phyloP scores from a whole-genome alignment of 2,888 invertebrate species.

The Antheraea assamensis region DNA sequence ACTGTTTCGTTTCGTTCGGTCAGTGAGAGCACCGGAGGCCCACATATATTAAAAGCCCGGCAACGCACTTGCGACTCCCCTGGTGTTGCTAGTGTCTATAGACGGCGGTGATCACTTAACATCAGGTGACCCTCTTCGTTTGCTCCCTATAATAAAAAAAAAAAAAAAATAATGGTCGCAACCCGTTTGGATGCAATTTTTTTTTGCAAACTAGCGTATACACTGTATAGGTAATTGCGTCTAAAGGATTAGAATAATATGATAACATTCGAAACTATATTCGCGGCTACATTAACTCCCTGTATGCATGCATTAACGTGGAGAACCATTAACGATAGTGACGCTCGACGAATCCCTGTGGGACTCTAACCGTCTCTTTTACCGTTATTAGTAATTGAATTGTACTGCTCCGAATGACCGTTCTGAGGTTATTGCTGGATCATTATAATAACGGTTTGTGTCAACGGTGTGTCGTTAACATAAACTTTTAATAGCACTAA shows the following conservation, averaged over 20 bases:
- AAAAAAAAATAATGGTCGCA: too few relatives aligned
- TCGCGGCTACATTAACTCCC: not conserved
- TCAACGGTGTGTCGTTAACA: not conserved
- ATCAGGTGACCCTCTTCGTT: too few relatives aligned
- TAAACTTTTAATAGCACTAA: not conserved
- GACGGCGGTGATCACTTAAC: too few relatives aligned
- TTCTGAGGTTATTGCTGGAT: not conserved
- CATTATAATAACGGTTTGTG: slow-evolving; percentile 8
- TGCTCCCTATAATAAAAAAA: too few relatives aligned
- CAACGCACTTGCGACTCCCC: too few relatives aligned
- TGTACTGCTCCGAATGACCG: slow-evolving; percentile 24
- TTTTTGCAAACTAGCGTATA: not conserved
- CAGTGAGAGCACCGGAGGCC: too few relatives aligned
- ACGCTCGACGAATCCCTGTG: slow-evolving; percentile 45
- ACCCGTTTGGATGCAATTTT: not conserved
- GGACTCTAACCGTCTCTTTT: slow-evolving; percentile 49
- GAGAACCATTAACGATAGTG: slow-evolving; percentile 33
- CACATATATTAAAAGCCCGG: too few relatives aligned
- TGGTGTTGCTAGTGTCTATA: too few relatives aligned
- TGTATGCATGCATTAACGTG: slow-evolving; percentile 6
- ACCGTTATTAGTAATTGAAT: slow-evolving; percentile 58
- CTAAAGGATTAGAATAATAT: not conserved
- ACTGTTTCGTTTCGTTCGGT: too few relatives aligned
- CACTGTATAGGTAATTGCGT: not conserved
- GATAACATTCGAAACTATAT: not conserved